Percentiles rank a stretch among this genome's conserved stretches.
phyloP scores from a whole-genome alignment of 2,888 invertebrate species.

The Germaria angustata region DNA sequence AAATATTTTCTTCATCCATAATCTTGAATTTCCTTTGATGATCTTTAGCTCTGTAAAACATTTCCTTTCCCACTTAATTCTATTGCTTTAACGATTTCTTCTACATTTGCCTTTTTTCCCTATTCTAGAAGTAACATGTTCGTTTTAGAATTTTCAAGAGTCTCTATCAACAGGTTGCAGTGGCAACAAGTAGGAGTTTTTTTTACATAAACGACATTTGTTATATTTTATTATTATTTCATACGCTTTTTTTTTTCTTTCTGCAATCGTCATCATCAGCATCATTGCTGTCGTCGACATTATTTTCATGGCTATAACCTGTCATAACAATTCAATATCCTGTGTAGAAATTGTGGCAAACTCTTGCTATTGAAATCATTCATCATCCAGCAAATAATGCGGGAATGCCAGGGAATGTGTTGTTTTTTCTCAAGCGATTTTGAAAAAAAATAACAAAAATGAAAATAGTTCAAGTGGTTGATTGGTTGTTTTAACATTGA shows the following conservation, averaged over 20 bases:
- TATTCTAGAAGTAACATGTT: not conserved
- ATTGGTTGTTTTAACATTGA: not conserved
- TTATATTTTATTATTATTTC: slow-evolving; percentile 20
- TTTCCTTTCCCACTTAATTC: not conserved
- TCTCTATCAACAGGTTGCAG: slow-evolving; percentile 55
- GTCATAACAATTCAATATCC: slow-evolving; percentile 65
- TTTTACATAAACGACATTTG: slow-evolving; percentile 23
- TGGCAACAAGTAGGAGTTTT: slow-evolving; percentile 24
- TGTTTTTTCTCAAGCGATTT: slow-evolving; percentile 7
- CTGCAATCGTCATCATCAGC: slow-evolving; percentile 16
- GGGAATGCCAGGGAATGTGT: not conserved
- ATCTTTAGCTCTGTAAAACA: not conserved
- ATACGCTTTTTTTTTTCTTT: not conserved
- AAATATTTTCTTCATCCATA: not conserved
- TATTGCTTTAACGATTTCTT: not conserved
- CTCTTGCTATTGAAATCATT: slow-evolving; percentile 51
- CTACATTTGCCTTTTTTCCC: not conserved
- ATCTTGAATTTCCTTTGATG: not conserved
- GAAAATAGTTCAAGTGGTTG: not conserved
- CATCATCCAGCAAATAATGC: slow-evolving; percentile 8
- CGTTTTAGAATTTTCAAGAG: slow-evolving; percentile 12
- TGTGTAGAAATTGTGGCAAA: slow-evolving; percentile 54
- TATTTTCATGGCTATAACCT: slow-evolving; percentile 53
- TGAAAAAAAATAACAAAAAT: slow-evolving; percentile 25
- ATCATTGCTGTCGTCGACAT: slow-evolving; percentile 27